These are phyloP conservation scores for Heterotilapia buettikoferi DNA, from an alignment of 2,113 vertebrate species.

Conservation along the genomic window DNA sequence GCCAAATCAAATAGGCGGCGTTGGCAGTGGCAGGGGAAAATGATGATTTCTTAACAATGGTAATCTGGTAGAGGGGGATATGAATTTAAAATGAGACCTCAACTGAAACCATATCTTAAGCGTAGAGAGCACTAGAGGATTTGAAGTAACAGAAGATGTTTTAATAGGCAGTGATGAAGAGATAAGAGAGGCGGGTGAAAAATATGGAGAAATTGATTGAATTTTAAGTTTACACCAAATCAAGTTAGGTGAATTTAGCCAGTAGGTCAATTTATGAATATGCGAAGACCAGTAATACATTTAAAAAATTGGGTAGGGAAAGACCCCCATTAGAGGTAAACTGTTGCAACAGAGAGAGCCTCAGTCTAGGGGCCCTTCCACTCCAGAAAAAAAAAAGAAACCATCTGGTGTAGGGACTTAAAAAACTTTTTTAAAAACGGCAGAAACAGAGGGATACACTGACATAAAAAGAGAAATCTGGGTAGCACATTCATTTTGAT, in stretches of 20 bases:
- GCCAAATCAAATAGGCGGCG: not conserved
- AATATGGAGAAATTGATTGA: not conserved
- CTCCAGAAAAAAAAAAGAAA: not conserved
- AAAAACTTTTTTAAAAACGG: accelerated
- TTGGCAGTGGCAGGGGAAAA: accelerated
- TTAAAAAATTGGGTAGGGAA: not conserved
- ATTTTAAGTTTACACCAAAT: not conserved
- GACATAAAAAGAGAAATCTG: not conserved
- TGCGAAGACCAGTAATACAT: not conserved
- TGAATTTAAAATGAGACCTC: not conserved
- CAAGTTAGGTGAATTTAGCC: not conserved
- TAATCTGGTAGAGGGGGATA: not conserved
- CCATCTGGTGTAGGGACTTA: not conserved
- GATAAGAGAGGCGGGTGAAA: not conserved
- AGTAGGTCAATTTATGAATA: not conserved
- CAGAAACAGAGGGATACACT: not conserved
- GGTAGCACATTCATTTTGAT: not conserved
- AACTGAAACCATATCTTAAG: not conserved
- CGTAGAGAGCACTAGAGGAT: not conserved
- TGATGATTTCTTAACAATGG: not conserved
- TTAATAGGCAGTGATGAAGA: not conserved
- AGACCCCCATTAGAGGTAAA: not conserved
- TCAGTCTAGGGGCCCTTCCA: accelerated
- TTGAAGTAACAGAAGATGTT: not conserved
- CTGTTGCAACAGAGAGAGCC: accelerated